Evolutionary conservation across 1,140 invertebrate species (phyloP).

Genomic region (Aphidius gifuensis): DNA sequence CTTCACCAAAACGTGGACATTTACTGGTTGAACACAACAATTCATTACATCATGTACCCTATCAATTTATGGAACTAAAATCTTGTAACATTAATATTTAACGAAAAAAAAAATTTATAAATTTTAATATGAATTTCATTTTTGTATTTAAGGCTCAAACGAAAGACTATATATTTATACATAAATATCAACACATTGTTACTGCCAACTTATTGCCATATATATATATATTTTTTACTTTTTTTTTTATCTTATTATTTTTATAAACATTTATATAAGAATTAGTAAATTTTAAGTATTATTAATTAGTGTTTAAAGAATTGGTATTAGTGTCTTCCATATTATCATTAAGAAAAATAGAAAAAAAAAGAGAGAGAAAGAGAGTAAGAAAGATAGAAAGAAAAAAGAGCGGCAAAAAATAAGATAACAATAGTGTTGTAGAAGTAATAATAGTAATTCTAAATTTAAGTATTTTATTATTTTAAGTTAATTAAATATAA

Average conservation of each 20-base stretch:
- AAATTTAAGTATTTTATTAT: too few species aligned
- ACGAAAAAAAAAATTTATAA: slow-evolving; percentile 25
- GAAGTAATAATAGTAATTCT: too few species aligned
- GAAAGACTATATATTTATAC: too few species aligned
- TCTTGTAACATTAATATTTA: slow-evolving; percentile 56
- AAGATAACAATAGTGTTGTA: too few species aligned
- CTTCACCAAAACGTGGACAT: slow-evolving; percentile 75
- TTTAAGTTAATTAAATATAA: too few species aligned
- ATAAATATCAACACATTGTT: too few species aligned
- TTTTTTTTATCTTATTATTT: neutral
- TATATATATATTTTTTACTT: too few species aligned
- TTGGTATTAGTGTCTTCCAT: slow-evolving; percentile 23
- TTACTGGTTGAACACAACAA: slow-evolving; percentile 81
- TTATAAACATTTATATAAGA: slow-evolving; percentile 15
- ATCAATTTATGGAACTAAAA: slow-evolving; percentile 80
- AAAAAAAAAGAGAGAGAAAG: slow-evolving; percentile 22
- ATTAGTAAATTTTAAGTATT: slow-evolving; percentile 1
- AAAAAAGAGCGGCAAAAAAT: too few species aligned
- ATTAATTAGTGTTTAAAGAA: slow-evolving; percentile 22
- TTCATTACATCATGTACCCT: slow-evolving; percentile 77
- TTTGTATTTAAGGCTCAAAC: too few species aligned
- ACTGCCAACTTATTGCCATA: too few species aligned
- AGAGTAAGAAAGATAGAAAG: neutral
- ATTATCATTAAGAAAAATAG: neutral
- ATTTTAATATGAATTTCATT: slow-evolving; percentile 9